Evolutionary conservation across 2,113 vertebrate genomes (phyloP), one percentile per base, ranked within the genome.

Genomic region (Sinocyclocheilus maitianheensis): DNA sequence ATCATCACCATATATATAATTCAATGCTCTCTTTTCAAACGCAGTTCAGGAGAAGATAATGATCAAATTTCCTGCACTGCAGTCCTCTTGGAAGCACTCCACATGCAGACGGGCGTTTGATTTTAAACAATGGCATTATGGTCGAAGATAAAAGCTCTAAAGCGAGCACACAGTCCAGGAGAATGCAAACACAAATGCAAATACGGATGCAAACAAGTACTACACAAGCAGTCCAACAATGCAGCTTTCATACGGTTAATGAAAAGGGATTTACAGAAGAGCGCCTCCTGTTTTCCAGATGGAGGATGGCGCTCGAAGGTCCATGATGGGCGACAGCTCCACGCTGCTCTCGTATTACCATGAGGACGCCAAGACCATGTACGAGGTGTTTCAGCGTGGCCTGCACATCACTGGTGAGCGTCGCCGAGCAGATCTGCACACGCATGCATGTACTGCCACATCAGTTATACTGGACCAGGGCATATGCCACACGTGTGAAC

Each of bases 381-480:
- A 99, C 0, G 97, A 99, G 91, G 98, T 98, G 84, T 99, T 99
- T 88, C 95, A 95, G 92, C 94, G 98, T 26, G 98, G 98, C n/a
- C 96, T 97, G 62, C 95, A 96, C 89, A 98, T 99, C 95, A 96
- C 98, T 4, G 97, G 98, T 98, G 89, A 94, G 96, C 53, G 5
- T 6, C 40, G 40, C 40, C 40, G 5, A 7, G 40, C 5, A 40
- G 5, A 40, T 40, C 5, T 40, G 1, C 40, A 40, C 40, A 40
- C 37, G 37, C 3, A 37, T 37, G 37, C 37, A 37, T 5, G 37
- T 37, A 37, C 37, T 37, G 37, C 37, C 37, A 37, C 37, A 37
- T 37, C 4, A 37, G 3, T 37, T 37, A 37, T 37, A 37, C 37
- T 37, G 37, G 4, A 5, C 4, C 37, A 37, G 3, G 37, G 37